Percentiles rank a stretch among this genome's conserved stretches.
Evolutionary conservation across 92 coral and sea anemone species (phyloP).

Genomic region (Nematostella vectensis): DNA sequence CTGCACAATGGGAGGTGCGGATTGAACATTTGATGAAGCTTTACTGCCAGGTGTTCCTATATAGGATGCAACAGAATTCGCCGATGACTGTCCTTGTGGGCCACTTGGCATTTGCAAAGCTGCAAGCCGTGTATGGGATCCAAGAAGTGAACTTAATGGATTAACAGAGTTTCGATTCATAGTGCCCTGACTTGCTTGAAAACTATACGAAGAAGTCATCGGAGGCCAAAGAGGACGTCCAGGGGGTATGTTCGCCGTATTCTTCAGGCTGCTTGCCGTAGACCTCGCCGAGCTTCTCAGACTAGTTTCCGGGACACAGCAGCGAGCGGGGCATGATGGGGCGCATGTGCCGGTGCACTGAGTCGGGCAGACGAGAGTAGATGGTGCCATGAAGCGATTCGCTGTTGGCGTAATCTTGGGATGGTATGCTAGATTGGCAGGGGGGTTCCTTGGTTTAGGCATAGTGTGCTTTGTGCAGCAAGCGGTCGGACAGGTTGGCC

Average conservation of each 20-base stretch:
- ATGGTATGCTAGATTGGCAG: not conserved
- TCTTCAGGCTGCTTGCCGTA: too few relatives aligned
- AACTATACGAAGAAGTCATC: not conserved
- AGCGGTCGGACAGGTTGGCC: conserved; percentile 37
- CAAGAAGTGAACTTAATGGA: not conserved
- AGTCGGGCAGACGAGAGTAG: conserved; percentile 29
- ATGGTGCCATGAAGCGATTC: not conserved
- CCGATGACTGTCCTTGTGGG: not conserved
- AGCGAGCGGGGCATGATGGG: conserved; percentile 29
- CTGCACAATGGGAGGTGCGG: not conserved
- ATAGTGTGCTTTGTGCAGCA: conserved; percentile 20
- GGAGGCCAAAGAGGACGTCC: too few relatives aligned
- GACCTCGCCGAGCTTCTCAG: too few relatives aligned
- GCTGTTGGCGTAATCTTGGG: not conserved
- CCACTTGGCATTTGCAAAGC: not conserved
- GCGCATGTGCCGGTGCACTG: conserved; percentile 18
- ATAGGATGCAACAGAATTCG: not conserved
- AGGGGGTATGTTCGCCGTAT: too few relatives aligned
- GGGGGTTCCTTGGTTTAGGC: not conserved
- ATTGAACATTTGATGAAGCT: not conserved
- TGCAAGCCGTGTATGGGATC: not conserved
- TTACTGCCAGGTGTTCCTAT: not conserved
- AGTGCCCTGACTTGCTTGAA: not conserved
- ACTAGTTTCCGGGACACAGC: conserved; percentile 18
- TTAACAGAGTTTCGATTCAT: not conserved